Conservation (phyloP, 2,113 vertebrate genomes). For the Eretmodus cyanostictus region DNA sequence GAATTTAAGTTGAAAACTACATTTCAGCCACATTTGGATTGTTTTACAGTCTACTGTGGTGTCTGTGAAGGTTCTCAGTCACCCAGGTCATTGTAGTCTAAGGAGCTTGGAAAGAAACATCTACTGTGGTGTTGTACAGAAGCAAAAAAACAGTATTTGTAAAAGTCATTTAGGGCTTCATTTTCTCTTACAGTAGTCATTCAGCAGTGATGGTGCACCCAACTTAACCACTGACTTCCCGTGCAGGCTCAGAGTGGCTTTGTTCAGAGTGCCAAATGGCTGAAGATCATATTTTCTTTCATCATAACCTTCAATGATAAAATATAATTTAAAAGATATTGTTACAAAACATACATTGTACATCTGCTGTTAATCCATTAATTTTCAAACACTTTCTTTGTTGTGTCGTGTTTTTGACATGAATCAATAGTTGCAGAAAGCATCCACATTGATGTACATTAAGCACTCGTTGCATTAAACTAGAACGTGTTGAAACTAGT, state of each 20-base stretch:
- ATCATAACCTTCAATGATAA: background rate
- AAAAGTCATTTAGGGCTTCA: background rate
- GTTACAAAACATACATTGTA: background rate
- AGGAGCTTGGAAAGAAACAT: background rate
- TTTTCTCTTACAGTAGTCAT: slow-evolving; percentile 74
- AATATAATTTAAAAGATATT: background rate
- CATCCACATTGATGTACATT: rapidly evolving
- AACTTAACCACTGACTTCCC: slow-evolving; percentile 42
- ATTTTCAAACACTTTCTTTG: background rate
- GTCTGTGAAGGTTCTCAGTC: background rate
- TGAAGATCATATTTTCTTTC: background rate
- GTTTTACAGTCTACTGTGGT: background rate
- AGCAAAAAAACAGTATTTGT: background rate
- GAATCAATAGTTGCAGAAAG: background rate
- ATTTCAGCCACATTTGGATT: background rate
- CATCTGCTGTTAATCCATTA: background rate
- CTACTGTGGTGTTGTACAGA: background rate
- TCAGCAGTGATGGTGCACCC: slow-evolving; percentile 61
- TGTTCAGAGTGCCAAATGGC: slow-evolving; percentile 21
- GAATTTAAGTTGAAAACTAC: background rate
- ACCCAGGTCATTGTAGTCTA: background rate
- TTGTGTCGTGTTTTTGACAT: background rate
- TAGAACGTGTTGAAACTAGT: background rate
- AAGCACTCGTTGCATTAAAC: background rate
- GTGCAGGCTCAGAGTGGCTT: background rate